phyloP scores from a whole-genome alignment of 2,888 invertebrate species.

The Epistrophe grossulariae region DNA sequence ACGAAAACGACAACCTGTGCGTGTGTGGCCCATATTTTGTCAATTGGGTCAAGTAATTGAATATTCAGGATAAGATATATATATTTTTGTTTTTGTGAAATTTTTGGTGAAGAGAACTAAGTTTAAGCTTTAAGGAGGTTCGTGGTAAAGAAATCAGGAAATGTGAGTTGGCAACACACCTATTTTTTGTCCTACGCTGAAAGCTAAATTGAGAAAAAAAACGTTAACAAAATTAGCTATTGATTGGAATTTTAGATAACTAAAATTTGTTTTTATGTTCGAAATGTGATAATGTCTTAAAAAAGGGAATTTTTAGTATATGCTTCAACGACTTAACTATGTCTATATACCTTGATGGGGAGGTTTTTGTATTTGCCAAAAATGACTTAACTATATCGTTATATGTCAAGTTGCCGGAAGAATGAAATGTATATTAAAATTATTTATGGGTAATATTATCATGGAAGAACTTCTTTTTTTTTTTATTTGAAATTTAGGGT shows the following conservation, averaged over 20 bases:
- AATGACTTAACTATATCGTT: conserved; percentile 4
- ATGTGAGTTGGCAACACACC: conserved; percentile 7
- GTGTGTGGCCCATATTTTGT: conserved; percentile 50
- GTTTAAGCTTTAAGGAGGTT: neutral
- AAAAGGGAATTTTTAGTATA: neutral
- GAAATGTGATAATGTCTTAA: conserved; percentile 30
- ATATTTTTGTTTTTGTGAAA: neutral
- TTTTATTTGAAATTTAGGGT: conserved; percentile 3
- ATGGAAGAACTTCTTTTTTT: neutral
- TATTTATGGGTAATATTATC: neutral
- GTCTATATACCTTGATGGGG: neutral
- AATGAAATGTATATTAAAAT: neutral
- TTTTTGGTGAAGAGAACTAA: neutral
- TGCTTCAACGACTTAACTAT: neutral
- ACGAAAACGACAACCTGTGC: conserved; percentile 33
- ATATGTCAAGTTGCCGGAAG: neutral
- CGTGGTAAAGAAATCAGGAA: neutral
- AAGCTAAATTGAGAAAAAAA: conserved; percentile 27
- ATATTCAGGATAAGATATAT: conserved; percentile 44
- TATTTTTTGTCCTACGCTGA: neutral
- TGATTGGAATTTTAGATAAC: conserved; percentile 45
- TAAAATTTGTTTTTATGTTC: conserved; percentile 14
- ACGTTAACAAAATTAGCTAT: conserved; percentile 27
- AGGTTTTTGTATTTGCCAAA: neutral
- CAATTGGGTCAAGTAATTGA: conserved; percentile 62